Evolutionary conservation across 2,113 vertebrate genomes (phyloP).

Genomic region (Alces alces): DNA sequence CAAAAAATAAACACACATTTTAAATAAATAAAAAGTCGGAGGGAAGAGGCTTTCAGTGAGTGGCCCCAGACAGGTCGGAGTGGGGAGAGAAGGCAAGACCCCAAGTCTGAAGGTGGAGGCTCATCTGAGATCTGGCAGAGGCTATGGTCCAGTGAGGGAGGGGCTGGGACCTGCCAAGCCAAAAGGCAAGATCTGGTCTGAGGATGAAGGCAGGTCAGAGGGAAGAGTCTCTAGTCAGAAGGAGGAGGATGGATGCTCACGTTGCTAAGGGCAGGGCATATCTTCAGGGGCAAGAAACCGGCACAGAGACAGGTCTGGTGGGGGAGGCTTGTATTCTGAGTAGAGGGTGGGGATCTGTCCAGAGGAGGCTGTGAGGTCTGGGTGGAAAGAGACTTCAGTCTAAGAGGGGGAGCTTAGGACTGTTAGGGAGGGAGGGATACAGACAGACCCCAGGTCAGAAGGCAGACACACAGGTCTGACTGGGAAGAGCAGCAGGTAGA

Average conservation of each 20-base stretch:
- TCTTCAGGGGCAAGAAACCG: neutral
- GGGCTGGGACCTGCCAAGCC: neutral
- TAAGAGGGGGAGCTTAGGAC: neutral
- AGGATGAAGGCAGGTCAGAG: neutral
- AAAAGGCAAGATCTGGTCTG: neutral
- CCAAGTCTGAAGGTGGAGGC: neutral
- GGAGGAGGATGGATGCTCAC: neutral
- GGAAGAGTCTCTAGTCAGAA: neutral
- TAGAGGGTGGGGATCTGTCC: neutral
- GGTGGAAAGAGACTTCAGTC: neutral
- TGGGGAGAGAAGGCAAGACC: neutral
- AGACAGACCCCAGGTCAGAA: neutral
- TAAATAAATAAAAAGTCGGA: neutral
- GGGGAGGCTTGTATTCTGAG: neutral
- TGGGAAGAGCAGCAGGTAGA: neutral
- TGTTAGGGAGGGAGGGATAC: neutral
- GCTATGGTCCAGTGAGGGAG: neutral
- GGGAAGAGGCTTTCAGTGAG: neutral
- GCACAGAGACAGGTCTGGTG: neutral
- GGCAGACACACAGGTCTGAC: neutral
- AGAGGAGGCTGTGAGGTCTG: neutral
- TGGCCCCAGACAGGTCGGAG: neutral
- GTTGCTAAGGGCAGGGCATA: neutral
- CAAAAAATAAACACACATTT: neutral
- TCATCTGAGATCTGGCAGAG: neutral